A percentile compares a stretch with the other conserved stretches of the same genome.
These are phyloP conservation scores for Drosophila ohnishii DNA, from an alignment of 1,140 invertebrate species.

Conservation along the genomic window DNA sequence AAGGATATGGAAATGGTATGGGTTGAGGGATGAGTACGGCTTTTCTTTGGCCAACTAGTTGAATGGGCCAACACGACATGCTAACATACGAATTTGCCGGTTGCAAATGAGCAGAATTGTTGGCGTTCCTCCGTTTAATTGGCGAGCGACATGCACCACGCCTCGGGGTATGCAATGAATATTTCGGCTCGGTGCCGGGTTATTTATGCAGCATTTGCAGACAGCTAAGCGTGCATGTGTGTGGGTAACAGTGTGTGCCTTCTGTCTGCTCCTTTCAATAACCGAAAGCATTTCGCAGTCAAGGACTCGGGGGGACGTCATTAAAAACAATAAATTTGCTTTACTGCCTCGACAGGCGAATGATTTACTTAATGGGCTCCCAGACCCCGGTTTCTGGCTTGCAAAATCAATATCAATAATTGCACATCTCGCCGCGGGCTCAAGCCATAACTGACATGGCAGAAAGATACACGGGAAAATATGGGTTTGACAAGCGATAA, in stretches of 20 bases:
- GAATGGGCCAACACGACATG: constrained; percentile 60
- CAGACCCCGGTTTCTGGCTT: constrained; percentile 1
- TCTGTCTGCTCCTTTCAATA: constrained; percentile 61
- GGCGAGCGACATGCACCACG: constrained; percentile 68
- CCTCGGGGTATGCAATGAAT: constrained; percentile 68
- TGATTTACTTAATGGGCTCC: constrained; percentile 58
- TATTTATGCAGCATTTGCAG: constrained; percentile 53
- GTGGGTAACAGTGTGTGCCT: constrained; percentile 11
- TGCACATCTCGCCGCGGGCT: constrained; percentile 31
- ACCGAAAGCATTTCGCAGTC: constrained; percentile 62
- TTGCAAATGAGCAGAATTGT: constrained; percentile 69
- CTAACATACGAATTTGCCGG: constrained; percentile 43
- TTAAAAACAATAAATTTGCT: constrained; percentile 53
- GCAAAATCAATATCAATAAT: constrained; percentile 54
- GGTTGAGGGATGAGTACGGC: background rate
- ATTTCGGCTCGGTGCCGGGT: constrained; percentile 40
- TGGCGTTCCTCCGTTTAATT: constrained; percentile 72
- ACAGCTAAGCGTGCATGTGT: constrained; percentile 4
- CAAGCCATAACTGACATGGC: constrained; percentile 45
- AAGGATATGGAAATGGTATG: constrained; percentile 7
- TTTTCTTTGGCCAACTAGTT: constrained; percentile 62
- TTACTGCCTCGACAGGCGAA: constrained; percentile 52
- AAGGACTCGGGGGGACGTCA: constrained; percentile 58
- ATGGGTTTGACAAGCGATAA: background rate
- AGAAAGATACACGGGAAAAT: constrained; percentile 6